Evolutionary conservation across 2,113 vertebrate genomes (phyloP).

Genomic region (Myiozetetes cayanensis): DNA sequence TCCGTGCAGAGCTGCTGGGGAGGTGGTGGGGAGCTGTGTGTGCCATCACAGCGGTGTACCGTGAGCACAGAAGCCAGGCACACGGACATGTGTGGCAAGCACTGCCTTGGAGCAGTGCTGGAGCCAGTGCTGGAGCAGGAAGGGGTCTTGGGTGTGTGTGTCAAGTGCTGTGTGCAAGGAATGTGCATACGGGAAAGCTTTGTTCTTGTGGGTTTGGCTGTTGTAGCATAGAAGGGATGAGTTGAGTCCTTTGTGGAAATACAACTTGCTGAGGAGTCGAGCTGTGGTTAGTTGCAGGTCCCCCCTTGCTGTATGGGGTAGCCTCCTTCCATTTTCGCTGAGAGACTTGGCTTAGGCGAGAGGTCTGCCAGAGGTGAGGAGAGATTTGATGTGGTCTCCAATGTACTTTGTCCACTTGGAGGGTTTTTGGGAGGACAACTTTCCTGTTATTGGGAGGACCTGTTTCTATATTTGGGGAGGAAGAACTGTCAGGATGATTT

Average conservation of each 20-base stretch:
- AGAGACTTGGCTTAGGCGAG: neutral
- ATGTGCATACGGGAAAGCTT: rapidly evolving
- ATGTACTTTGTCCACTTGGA: neutral
- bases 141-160: rapidly evolving
- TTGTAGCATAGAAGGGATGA: neutral
- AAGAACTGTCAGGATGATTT: neutral
- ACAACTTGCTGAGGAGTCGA: neutral
- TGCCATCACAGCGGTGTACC: neutral
- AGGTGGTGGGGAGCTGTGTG: neutral
- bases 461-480: neutral
- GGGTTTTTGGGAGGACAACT: neutral
- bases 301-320: neutral
- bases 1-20: neutral
- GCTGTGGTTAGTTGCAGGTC: neutral
- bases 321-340: neutral
- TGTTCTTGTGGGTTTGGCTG: neutral
- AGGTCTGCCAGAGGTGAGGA: neutral
- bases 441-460: neutral
- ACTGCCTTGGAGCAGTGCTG: neutral
- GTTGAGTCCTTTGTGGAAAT: neutral
- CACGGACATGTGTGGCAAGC: rapidly evolving
- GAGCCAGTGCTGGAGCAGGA: neutral
- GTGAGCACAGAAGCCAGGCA: neutral
- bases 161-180: rapidly evolving
- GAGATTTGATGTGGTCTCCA: neutral